phyloP scores from a whole-genome alignment of 2,797 vertebrate species.

The Apogon hyalosoma region DNA sequence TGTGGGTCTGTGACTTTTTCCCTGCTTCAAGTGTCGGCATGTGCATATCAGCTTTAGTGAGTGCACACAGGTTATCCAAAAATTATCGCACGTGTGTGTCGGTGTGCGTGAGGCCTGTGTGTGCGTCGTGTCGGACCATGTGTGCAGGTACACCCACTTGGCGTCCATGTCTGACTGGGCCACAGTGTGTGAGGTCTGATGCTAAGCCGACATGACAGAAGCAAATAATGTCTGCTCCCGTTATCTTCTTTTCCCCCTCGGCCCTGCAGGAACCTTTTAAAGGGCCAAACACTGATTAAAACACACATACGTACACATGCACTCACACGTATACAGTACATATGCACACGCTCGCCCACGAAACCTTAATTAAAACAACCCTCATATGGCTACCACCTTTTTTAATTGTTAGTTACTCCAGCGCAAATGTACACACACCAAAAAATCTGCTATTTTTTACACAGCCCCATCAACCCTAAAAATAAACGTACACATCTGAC shows the following conservation, averaged over 20 bases:
- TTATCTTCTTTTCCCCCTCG: slow-evolving; percentile 81
- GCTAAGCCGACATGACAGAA: slow-evolving; percentile 86
- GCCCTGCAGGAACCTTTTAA: slow-evolving; percentile 83
- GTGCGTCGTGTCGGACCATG: slow-evolving; percentile 38
- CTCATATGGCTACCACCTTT: too few relatives aligned
- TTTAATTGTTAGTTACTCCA: neutral
- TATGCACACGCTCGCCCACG: slow-evolving; percentile 15
- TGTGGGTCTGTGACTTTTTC: slow-evolving; percentile 48
- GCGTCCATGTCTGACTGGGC: slow-evolving; percentile 71
- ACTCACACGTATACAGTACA: slow-evolving; percentile 7
- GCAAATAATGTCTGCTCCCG: slow-evolving; percentile 88
- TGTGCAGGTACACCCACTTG: slow-evolving; percentile 77
- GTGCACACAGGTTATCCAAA: slow-evolving; percentile 31
- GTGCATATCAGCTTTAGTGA: slow-evolving; percentile 28
- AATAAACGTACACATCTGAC: neutral
- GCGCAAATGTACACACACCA: slow-evolving; percentile 18
- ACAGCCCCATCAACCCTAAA: neutral
- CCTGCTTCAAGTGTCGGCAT: slow-evolving; percentile 50
- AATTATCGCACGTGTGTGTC: slow-evolving; percentile 24
- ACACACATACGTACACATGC: slow-evolving; percentile 26
- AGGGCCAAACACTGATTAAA: slow-evolving; percentile 79
- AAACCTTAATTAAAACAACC: neutral
- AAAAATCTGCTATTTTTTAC: slow-evolving; percentile 8
- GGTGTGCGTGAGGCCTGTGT: slow-evolving; percentile 35
- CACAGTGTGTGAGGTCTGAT: slow-evolving; percentile 80